These are phyloP conservation scores for Pogonognathellus flavescens DNA, from an alignment of 1,140 invertebrate species.

Conservation along the genomic window DNA sequence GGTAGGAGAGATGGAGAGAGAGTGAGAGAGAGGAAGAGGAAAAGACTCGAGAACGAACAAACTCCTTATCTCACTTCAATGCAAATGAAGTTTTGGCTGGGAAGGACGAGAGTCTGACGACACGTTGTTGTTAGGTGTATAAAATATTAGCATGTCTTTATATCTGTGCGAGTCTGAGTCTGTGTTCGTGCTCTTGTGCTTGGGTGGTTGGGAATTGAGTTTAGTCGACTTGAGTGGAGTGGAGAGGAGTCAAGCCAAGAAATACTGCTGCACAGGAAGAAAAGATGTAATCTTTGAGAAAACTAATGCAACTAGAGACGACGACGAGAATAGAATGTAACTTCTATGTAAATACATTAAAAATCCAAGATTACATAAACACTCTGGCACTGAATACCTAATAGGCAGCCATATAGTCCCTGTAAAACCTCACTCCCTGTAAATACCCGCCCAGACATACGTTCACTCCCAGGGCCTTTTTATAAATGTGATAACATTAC, in stretches of 20 bases:
- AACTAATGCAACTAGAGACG: conserved; percentile 34
- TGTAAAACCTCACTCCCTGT: no score
- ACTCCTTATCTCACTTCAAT: conserved; percentile 50
- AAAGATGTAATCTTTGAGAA: conserved; percentile 28
- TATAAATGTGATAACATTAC: no score
- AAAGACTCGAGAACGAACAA: conserved; percentile 21
- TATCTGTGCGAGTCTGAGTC: neutral
- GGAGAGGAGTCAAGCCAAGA: conserved; percentile 11
- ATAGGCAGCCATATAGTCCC: no score
- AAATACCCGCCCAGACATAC: no score
- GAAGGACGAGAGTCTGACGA: conserved; percentile 16
- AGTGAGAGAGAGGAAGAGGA: neutral
- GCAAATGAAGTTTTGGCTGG: conserved; percentile 37
- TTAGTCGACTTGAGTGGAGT: neutral
- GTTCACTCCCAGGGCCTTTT: no score
- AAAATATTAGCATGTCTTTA: conserved; percentile 14
- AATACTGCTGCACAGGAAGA: neutral
- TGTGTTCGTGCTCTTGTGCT: neutral
- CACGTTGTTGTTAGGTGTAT: conserved; percentile 19
- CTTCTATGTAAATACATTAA: conserved; percentile 42
- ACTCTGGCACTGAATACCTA: neutral
- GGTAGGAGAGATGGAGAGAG: neutral
- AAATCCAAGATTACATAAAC: conserved; percentile 29
- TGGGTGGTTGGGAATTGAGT: neutral
- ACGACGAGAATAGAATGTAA: conserved; percentile 35